Evolutionary conservation across 2,113 vertebrate genomes (phyloP).

Genomic region (Anguilla japonica): DNA sequence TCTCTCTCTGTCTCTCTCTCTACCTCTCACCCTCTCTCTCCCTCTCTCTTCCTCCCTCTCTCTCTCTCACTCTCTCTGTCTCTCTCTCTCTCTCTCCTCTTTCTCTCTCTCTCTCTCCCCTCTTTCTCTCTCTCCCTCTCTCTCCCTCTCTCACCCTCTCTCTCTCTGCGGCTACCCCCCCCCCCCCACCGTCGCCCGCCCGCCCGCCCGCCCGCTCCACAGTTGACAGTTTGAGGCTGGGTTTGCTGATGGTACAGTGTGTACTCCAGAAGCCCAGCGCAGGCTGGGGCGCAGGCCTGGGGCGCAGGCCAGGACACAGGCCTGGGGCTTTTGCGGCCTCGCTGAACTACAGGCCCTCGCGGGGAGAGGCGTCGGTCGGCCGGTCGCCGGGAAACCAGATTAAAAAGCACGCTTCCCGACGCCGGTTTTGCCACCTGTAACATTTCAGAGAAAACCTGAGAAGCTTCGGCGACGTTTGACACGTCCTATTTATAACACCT

Average conservation of each 20-base stretch:
- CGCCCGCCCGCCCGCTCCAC: slow-evolving; percentile 53
- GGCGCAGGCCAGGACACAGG: slow-evolving; percentile 56
- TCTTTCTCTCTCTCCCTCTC: slow-evolving; percentile 40
- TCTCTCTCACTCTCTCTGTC: slow-evolving; percentile 71
- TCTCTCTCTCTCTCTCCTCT: slow-evolving; percentile 66
- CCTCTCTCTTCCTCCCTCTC: slow-evolving; percentile 75
- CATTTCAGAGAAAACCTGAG: slow-evolving; percentile 78
- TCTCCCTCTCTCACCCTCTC: slow-evolving; percentile 57
- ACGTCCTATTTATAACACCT: slow-evolving; percentile 95
- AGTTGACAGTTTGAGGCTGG: slow-evolving; percentile 82
- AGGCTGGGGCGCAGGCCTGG: slow-evolving; percentile 65
- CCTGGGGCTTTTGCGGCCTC: slow-evolving; percentile 83
- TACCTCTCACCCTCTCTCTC: slow-evolving; percentile 58
- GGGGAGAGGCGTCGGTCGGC: slow-evolving; percentile 88
- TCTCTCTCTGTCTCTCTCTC: slow-evolving; percentile 30
- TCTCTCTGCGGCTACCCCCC: slow-evolving; percentile 47
- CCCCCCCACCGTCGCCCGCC: slow-evolving; percentile 50
- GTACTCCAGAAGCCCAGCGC: slow-evolving; percentile 69
- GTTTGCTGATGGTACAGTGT: slow-evolving; percentile 77
- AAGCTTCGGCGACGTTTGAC: slow-evolving; percentile 69
- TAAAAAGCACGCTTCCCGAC: slow-evolving; percentile 80
- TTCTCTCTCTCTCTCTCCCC: slow-evolving; percentile 26
- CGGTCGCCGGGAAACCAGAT: slow-evolving; percentile 81
- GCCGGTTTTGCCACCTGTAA: slow-evolving; percentile 69
- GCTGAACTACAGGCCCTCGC: slow-evolving; percentile 83